Evolutionary conservation across 2,888 invertebrate genomes (phyloP).

Genomic region (Priapulus caudatus): DNA sequence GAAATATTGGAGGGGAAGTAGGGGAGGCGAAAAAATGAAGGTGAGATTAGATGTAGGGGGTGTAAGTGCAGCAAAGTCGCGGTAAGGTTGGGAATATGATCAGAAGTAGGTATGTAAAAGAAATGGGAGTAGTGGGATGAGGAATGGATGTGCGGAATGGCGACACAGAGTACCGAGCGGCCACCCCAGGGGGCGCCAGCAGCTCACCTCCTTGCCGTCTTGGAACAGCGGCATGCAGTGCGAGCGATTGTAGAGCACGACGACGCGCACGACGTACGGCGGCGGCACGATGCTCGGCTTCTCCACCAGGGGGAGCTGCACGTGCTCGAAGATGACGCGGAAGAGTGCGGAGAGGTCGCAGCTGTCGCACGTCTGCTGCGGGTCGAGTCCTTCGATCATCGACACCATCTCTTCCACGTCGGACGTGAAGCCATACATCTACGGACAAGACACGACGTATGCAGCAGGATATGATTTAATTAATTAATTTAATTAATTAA

Average conservation of each 20-base stretch:
- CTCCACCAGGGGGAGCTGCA: slow-evolving; percentile 43
- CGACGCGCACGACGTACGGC: slow-evolving; percentile 46
- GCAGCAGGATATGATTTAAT: background rate
- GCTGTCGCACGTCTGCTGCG: slow-evolving; percentile 18
- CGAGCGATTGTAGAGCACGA: slow-evolving; percentile 56
- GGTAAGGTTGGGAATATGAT: too few relatives aligned
- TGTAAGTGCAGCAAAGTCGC: too few relatives aligned
- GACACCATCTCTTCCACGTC: slow-evolving; percentile 48
- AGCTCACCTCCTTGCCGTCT: slow-evolving; percentile 36
- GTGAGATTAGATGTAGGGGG: too few relatives aligned
- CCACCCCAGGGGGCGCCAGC: too few relatives aligned
- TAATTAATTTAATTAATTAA: slow-evolving; percentile 4
- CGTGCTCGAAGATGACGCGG: slow-evolving; percentile 44
- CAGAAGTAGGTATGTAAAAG: too few relatives aligned
- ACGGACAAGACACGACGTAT: slow-evolving; percentile 7
- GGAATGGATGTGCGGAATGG: too few relatives aligned
- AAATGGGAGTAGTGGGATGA: too few relatives aligned
- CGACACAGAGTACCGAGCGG: too few relatives aligned
- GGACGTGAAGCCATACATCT: slow-evolving; percentile 51
- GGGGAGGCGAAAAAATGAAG: too few relatives aligned
- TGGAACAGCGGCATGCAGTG: slow-evolving; percentile 50
- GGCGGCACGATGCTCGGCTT: slow-evolving; percentile 41
- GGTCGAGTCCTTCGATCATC: slow-evolving; percentile 45
- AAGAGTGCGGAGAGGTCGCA: slow-evolving; percentile 49
- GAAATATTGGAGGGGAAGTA: too few relatives aligned